Percentiles rank a stretch among this genome's conserved stretches.
phyloP scores from a whole-genome alignment of 2,888 invertebrate genomes.

The Synanthedon andrenaeformis region DNA sequence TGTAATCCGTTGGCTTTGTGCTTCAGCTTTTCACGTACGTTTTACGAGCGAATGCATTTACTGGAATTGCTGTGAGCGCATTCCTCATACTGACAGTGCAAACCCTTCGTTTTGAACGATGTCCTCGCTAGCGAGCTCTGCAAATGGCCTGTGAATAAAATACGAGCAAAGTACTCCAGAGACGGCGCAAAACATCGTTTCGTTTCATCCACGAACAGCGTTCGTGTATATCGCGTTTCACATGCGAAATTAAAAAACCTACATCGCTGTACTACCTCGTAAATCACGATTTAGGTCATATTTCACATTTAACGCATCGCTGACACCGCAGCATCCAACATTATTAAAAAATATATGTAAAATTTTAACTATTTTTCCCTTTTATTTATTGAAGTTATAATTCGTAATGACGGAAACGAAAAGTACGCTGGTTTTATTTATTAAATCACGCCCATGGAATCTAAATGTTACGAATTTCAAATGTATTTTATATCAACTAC shows the following conservation, averaged over 20 bases:
- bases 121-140: conserved; percentile 16
- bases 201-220: conserved; percentile 2
- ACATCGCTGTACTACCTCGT: conserved; percentile 9
- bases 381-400: too few species aligned
- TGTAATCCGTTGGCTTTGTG: neutral
- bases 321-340: neutral
- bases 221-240: conserved; percentile 21
- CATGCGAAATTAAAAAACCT: conserved; percentile 27
- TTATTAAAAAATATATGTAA: too few species aligned
- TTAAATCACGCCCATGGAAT: conserved; percentile 8
- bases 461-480: conserved; percentile 20
- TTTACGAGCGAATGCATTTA: neutral
- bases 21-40: neutral
- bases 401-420: neutral
- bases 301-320: conserved; percentile 7
- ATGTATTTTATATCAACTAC: conserved; percentile 34
- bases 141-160: conserved; percentile 57
- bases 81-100: neutral
- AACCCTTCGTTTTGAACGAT: neutral
- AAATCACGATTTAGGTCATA: conserved; percentile 22
- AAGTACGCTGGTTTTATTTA: conserved; percentile 3
- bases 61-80: neutral
- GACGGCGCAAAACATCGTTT: conserved; percentile 15
- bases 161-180: conserved; percentile 22
- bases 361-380: too few species aligned